Conservation (phyloP, 2,888 invertebrate species). For the Strigamia maritima region DNA sequence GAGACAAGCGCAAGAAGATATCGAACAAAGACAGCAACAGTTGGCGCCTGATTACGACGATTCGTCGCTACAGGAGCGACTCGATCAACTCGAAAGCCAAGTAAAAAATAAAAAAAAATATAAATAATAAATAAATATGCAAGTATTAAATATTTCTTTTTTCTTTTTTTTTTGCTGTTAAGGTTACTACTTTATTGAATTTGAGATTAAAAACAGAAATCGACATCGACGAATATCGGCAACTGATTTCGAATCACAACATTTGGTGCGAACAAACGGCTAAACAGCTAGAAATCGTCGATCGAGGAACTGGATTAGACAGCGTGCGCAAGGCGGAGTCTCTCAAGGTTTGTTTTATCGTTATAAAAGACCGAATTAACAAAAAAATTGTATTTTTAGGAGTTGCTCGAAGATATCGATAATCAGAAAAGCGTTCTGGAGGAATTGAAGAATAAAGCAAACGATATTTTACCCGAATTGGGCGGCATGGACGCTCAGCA, state of each 20-base stretch:
- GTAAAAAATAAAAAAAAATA: slow-evolving; percentile 35
- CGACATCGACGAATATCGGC: slow-evolving; percentile 73
- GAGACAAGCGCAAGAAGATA: slow-evolving; percentile 63
- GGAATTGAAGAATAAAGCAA: slow-evolving; percentile 38
- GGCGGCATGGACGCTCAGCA: slow-evolving; percentile 83
- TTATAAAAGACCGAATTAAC: too few relatives aligned
- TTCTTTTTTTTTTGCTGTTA: not conserved
- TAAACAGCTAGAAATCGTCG: slow-evolving; percentile 76
- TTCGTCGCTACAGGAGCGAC: slow-evolving; percentile 41
- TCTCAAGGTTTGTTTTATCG: too few relatives aligned
- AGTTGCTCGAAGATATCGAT: slow-evolving; percentile 45
- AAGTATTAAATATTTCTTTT: not conserved
- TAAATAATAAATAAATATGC: not conserved
- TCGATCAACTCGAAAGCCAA: slow-evolving; percentile 42
- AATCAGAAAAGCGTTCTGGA: slow-evolving; percentile 47
- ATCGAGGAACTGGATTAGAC: slow-evolving; percentile 77
- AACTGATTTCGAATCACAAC: slow-evolving; percentile 70
- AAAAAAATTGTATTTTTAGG: slow-evolving; percentile 17
- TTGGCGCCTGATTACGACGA: slow-evolving; percentile 43
- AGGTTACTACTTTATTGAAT: slow-evolving; percentile 67
- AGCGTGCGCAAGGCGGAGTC: slow-evolving; percentile 75
- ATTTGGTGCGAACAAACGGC: slow-evolving; percentile 76
- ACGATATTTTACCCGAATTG: slow-evolving; percentile 44
- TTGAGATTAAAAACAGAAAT: slow-evolving; percentile 73
- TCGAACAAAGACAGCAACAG: slow-evolving; percentile 46